phyloP scores from a whole-genome alignment of 1,140 invertebrate genomes.

The Caenorhabditis inopinata region DNA sequence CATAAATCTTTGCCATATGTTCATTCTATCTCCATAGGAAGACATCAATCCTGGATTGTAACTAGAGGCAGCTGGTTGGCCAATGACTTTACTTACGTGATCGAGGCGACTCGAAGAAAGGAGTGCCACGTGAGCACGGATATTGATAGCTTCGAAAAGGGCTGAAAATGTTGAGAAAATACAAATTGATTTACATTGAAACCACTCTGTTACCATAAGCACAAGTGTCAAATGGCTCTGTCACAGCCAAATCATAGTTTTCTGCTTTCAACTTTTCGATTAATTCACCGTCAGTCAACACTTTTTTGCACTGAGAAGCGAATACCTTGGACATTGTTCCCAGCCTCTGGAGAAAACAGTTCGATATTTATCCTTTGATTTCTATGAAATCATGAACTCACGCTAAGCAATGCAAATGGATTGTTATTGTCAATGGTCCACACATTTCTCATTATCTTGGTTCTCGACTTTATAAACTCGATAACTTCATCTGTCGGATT shows the following conservation, averaged over 20 bases:
- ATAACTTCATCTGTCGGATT: background rate
- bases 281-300: background rate
- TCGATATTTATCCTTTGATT: background rate
- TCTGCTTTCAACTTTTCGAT: constrained; percentile 16
- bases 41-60: constrained; percentile 12
- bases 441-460: background rate
- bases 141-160: constrained; percentile 10
- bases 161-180: background rate
- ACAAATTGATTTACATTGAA: no score
- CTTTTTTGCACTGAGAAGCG: background rate
- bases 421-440: background rate
- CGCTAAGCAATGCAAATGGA: background rate
- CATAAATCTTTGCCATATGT: background rate
- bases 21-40: background rate
- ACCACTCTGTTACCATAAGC: constrained; percentile 21
- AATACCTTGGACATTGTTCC: background rate
- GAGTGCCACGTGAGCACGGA: background rate
- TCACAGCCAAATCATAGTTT: constrained; percentile 33
- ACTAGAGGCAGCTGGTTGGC: constrained; percentile 21
- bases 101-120: background rate
- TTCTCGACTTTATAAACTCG: background rate
- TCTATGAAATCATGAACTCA: background rate
- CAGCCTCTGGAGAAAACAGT: background rate
- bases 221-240: constrained; percentile 20
- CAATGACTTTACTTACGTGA: constrained; percentile 9